Percentiles rank a stretch among this genome's conserved stretches.
Evolutionary conservation across 2,888 invertebrate genomes (phyloP).

Genomic region (Melinopterus prodromus): DNA sequence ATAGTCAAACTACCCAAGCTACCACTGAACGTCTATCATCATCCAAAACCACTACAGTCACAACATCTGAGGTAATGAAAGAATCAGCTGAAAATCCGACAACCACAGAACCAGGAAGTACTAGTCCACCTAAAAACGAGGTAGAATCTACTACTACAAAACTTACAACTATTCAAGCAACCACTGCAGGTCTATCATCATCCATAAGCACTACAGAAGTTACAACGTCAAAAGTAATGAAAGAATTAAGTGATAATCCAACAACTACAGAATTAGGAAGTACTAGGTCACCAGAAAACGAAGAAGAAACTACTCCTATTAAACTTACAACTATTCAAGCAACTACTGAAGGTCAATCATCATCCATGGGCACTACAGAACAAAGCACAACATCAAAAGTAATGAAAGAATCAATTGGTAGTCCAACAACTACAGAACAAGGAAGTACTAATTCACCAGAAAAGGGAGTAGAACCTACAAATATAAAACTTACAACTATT

Average conservation of each 20-base stretch:
- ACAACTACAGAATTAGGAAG: background rate
- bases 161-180: slow-evolving; percentile 14
- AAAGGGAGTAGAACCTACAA: background rate
- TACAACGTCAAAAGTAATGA: background rate
- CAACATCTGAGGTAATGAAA: background rate
- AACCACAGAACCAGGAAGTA: background rate
- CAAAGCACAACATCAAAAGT: background rate
- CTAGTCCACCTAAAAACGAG: background rate
- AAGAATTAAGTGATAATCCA: background rate
- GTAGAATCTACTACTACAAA: background rate
- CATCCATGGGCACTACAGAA: background rate
- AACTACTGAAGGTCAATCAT: slow-evolving; percentile 20
- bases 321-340: slow-evolving; percentile 14
- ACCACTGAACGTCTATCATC: slow-evolving; percentile 13
- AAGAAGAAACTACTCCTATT: background rate
- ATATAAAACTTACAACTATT: slow-evolving; percentile 18
- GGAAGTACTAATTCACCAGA: background rate
- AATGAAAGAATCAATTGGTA: background rate
- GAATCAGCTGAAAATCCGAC: background rate
- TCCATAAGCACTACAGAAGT: background rate
- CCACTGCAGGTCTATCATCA: slow-evolving; percentile 20
- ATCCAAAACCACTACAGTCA: background rate
- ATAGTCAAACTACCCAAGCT: background rate
- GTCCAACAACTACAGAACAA: background rate
- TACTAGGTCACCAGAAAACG: background rate